Evolutionary conservation across 2,888 invertebrate species (phyloP).

Genomic region (Mimachlamys varia): DNA sequence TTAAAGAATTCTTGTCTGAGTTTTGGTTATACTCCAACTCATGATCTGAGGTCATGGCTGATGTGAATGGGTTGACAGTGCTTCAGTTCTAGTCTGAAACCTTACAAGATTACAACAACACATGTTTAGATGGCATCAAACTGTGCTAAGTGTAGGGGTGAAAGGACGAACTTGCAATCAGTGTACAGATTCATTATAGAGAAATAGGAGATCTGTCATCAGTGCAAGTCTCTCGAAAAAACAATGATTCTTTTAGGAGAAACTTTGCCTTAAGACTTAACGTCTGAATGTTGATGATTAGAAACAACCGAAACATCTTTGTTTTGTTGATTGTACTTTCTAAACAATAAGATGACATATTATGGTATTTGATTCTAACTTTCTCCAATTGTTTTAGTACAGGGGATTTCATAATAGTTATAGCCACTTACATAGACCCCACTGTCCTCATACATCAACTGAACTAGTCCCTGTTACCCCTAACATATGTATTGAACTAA

Average conservation of each 20-base stretch:
- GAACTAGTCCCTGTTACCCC: not conserved
- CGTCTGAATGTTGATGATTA: not conserved
- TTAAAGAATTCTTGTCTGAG: too few relatives aligned
- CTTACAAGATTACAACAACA: not conserved
- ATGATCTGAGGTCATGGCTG: too few relatives aligned
- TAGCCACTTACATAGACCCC: not conserved
- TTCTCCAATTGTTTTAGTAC: not conserved
- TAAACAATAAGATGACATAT: too few relatives aligned
- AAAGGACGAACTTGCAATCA: not conserved
- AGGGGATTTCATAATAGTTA: not conserved
- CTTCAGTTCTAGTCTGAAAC: not conserved
- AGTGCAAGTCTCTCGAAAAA: not conserved
- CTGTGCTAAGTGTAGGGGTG: not conserved
- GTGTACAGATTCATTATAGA: not conserved
- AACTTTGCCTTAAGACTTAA: not conserved
- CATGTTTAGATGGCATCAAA: not conserved
- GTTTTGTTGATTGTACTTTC: too few relatives aligned
- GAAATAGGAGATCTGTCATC: not conserved
- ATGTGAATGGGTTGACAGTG: not conserved
- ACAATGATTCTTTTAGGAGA: not conserved
- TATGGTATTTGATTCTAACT: not conserved
- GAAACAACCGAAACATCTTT: too few relatives aligned
- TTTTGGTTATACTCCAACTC: too few relatives aligned
- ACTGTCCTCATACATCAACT: not conserved
- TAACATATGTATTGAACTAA: too few relatives aligned